phyloP scores from a whole-genome alignment of 2,888 invertebrate species.

The Incurvaria masculella region DNA sequence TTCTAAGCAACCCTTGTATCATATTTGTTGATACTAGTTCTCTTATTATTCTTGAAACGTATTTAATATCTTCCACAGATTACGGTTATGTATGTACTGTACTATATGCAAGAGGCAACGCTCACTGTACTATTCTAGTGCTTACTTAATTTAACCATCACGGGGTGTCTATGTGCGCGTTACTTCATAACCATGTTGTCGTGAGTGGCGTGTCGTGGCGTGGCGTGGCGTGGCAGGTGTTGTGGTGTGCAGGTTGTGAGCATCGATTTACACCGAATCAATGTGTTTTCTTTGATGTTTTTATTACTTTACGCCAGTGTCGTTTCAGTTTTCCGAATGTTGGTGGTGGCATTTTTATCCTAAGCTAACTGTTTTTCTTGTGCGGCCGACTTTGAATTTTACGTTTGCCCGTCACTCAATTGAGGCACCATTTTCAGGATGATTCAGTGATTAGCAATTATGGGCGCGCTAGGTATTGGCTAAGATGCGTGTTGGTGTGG shows the following conservation, averaged over 20 bases:
- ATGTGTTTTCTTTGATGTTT: slow-evolving; percentile 1
- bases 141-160: slow-evolving; percentile 16
- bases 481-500: neutral
- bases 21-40: no score
- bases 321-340: slow-evolving; percentile 9
- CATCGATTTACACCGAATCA: neutral
- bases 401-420: slow-evolving; percentile 1
- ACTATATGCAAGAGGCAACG: slow-evolving; percentile 8
- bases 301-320: slow-evolving; percentile 3
- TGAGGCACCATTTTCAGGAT: no score
- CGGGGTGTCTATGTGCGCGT: slow-evolving; percentile 12
- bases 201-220: slow-evolving; percentile 1
- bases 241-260: slow-evolving; percentile 4
- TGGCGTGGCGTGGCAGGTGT: slow-evolving; percentile 1
- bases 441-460: no score
- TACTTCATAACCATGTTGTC: slow-evolving; percentile 10
- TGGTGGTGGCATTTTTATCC: slow-evolving; percentile 11
- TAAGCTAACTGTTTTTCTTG: neutral
- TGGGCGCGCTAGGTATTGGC: neutral
- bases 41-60: no score
- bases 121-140: slow-evolving; percentile 13
- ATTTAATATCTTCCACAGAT: neutral
- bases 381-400: neutral
- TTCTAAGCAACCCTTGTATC: no score
- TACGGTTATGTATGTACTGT: neutral